phyloP scores from a whole-genome alignment of 2,113 vertebrate species.

The Gobius niger region DNA sequence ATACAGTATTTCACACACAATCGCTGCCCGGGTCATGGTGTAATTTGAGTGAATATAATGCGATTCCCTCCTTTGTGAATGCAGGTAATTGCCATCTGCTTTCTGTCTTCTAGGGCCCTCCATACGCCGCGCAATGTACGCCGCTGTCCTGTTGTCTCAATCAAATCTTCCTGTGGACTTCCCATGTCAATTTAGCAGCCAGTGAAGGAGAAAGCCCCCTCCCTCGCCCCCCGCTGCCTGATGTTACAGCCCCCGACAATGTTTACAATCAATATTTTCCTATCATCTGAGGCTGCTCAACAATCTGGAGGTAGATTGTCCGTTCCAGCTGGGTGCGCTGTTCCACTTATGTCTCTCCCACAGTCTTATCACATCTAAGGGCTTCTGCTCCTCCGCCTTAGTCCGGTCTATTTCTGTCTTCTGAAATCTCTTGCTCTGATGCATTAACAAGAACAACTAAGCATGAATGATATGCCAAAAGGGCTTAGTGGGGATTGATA shows the following conservation, averaged over 20 bases:
- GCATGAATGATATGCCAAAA: not conserved
- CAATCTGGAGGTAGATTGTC: slow-evolving; percentile 52
- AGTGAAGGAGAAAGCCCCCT: slow-evolving; percentile 17
- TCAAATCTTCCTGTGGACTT: slow-evolving; percentile 16
- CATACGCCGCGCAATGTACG: not conserved
- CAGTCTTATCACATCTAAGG: slow-evolving; percentile 13
- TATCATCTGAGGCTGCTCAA: slow-evolving; percentile 63
- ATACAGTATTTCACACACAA: too few species aligned
- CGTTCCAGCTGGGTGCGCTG: slow-evolving; percentile 41
- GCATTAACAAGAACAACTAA: not conserved
- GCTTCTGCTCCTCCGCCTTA: not conserved
- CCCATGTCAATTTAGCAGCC: slow-evolving; percentile 7
- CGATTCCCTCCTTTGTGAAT: too few species aligned
- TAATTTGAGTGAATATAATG: too few species aligned
- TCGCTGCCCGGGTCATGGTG: too few species aligned
- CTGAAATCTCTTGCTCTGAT: not conserved
- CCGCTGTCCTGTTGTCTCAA: slow-evolving; percentile 23
- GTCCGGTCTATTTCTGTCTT: not conserved
- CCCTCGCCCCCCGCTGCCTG: slow-evolving; percentile 7
- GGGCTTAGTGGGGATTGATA: too few species aligned
- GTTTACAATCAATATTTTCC: slow-evolving; percentile 68
- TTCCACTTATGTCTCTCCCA: slow-evolving; percentile 22
- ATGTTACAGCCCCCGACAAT: slow-evolving; percentile 42
- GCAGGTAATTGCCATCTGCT: not conserved
- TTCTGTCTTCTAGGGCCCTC: not conserved